Percentiles rank a stretch among this genome's conserved stretches.
Evolutionary conservation across 1,140 invertebrate genomes (phyloP).

Genomic region (Anoplophora glabripennis): DNA sequence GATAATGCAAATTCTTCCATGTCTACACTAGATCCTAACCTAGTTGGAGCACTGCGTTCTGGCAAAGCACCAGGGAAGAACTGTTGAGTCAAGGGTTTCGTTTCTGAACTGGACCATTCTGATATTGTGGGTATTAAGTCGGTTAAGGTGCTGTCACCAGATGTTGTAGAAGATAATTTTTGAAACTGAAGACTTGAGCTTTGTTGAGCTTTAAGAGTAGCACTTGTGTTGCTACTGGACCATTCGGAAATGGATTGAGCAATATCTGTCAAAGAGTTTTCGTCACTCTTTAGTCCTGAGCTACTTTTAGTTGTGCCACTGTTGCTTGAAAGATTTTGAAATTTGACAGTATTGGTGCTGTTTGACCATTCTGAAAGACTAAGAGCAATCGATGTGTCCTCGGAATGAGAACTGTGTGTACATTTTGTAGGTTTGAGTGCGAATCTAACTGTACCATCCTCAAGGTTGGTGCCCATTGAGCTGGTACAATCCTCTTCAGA

Average conservation of each 20-base stretch:
- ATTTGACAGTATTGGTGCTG: conserved; percentile 74
- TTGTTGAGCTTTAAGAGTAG: conserved; percentile 38
- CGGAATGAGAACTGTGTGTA: conserved; percentile 74
- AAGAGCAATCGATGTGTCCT: conserved; percentile 78
- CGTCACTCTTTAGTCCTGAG: conserved; percentile 56
- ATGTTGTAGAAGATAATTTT: conserved; percentile 44
- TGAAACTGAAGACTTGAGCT: conserved; percentile 42
- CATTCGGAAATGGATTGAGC: conserved; percentile 59
- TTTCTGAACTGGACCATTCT: conserved; percentile 47
- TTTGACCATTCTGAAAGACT: conserved; percentile 83
- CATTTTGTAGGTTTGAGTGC: conserved; percentile 72
- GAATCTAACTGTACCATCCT: conserved; percentile 73
- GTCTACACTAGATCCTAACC: conserved; percentile 40
- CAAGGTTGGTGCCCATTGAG: conserved; percentile 64
- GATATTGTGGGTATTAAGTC: conserved; percentile 46
- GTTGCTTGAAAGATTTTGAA: conserved; percentile 67
- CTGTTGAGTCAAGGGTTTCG: conserved; percentile 35
- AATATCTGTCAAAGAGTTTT: conserved; percentile 56
- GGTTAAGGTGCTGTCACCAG: conserved; percentile 46
- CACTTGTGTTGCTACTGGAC: conserved; percentile 55
- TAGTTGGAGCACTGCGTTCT: conserved; percentile 24
- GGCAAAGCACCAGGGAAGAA: conserved; percentile 27
- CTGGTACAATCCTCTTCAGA: conserved; percentile 61
- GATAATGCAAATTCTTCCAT: conserved; percentile 33
- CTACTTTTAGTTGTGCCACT: conserved; percentile 62